Evolutionary conservation across 2,888 invertebrate genomes (phyloP), one percentile per base, ranked within the genome.

Genomic region (Cactoblastis cactorum): DNA sequence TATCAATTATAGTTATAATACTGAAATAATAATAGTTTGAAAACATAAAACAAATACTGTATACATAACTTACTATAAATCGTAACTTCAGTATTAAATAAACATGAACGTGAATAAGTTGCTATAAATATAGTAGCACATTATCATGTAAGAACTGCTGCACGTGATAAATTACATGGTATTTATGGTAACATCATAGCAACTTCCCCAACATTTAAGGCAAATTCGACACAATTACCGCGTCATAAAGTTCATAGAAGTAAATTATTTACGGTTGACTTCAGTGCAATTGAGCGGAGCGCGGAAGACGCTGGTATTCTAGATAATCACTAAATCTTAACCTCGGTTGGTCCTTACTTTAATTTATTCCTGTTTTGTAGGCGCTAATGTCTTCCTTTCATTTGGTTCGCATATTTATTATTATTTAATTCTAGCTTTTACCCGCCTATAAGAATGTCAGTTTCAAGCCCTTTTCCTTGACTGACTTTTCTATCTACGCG

Each of bases 281-380:
- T n/a, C n/a, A 22, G 17, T 43, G 9, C 43, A 43, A 43, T 32
- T 9, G 43, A n/a, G 41, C 24, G 9, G 11, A 11, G 43, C 43
- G 14, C 43, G 43, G 43, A 43, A 43, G 28, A 19, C 43, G n/a
- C 11, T n/a, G 8, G 33, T 28, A 48, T 17, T 48, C 24, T 37
- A 48, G 38, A 48, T 48, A 48, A 48, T 37, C 22, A 28, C 48
- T 11, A 22, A 17, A 38, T 24, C 39, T 43, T 43, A 43, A 24
- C 43, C 43, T 43, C 43, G 43, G 17, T 0, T 11, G 17, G 28
- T 43, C 43, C 28, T 43, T 43, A 28, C 43, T 43, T 24, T 28
- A 17, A 43, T 28, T 15, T 43, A 17, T 28, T 43, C 43, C 28
- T 22, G 43, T 37, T 39, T 22, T 9, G 41, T 43, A 28, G 24